phyloP scores from a whole-genome alignment of 2,113 vertebrate species.

The Puma concolor region DNA sequence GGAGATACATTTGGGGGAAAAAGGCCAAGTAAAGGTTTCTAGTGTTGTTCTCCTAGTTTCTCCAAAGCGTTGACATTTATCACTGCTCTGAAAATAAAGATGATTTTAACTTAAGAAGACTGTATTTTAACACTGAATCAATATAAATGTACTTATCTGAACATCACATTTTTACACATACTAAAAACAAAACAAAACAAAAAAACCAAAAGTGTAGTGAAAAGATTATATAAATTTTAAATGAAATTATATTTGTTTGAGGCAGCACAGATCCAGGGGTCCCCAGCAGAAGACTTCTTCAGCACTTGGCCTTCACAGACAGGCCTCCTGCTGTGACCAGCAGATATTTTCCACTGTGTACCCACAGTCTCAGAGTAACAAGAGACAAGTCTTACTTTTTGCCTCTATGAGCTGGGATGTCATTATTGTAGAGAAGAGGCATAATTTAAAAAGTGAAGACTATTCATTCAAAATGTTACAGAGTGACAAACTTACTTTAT shows the following conservation, averaged over 20 bases:
- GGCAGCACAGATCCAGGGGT: background rate
- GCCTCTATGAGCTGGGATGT: slow-evolving; percentile 4
- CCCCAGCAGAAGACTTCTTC: background rate
- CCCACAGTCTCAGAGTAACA: background rate
- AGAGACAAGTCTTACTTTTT: background rate
- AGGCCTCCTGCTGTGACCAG: background rate
- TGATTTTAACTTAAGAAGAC: slow-evolving; percentile 32
- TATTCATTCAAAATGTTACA: slow-evolving; percentile 49
- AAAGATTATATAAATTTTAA: slow-evolving; percentile 55
- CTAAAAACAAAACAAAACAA: background rate
- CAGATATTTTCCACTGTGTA: background rate
- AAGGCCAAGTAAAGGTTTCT: background rate
- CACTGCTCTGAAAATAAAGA: slow-evolving; percentile 61
- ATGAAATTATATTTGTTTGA: background rate
- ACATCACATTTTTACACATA: slow-evolving; percentile 27
- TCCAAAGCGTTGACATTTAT: slow-evolving; percentile 7
- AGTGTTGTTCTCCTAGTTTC: slow-evolving; percentile 38
- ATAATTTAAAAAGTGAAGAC: slow-evolving; percentile 47
- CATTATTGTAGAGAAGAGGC: slow-evolving; percentile 18
- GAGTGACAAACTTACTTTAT: background rate
- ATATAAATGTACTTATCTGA: slow-evolving; percentile 49
- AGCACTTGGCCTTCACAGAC: background rate
- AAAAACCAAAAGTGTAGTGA: slow-evolving; percentile 47
- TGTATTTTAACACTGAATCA: slow-evolving; percentile 56
- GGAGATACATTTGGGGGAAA: background rate